Base-by-base conservation (phyloP, 2,797 vertebrate genomes). In the Anguilla marmorata region DNA sequence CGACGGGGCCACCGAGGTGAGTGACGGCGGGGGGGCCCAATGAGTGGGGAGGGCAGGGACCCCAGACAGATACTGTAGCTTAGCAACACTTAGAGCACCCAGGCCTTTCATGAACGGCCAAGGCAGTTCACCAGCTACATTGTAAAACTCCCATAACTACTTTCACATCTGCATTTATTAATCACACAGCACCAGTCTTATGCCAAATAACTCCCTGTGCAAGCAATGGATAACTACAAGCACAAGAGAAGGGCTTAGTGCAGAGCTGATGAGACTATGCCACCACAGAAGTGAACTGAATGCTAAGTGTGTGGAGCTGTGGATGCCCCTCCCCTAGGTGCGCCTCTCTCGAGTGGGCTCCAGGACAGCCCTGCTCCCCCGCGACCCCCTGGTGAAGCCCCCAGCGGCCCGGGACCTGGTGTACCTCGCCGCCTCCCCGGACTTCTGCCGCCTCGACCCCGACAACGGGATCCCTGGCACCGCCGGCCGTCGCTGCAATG, bases 311-410 rank as follows among this genome's bases (percentile, higher is more conserved):
- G 63, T 11, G 63, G 27, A n/a, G 27, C 6, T 69, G 24, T 69
- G n/a, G 24, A 66, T 66, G 4, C 54, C 60, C 69, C 86, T 79
- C 63, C 56, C 52, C 87, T 56, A 97, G 96, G 96, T 97, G n/a
- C 95, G 95, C n/a, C 91, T 95, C 41, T 95, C 95, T 11, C 89
- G 90, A 0, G 94, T 97, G 0, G 94, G 95, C 84, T 96, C 94
- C 84, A 88, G 87, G 63, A 94, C 95, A 0, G 95, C 96, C 50
- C 92, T 97, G 91, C 93, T 97, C 66, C 96, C 96, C 74, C 94
- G 95, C 21, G 96, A 96, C 91, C 92, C 95, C 80, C 92, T 85
- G 66, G 96, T 97, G 88, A 96, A 98, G 90, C 96, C 96, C 37
- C 94, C 94, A 7, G 94, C 92, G 0, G 93, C 95, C 90, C 95